These are phyloP conservation scores for Dendrocopos noguchii DNA, from an alignment of 2,113 vertebrate species.

Conservation along the genomic window DNA sequence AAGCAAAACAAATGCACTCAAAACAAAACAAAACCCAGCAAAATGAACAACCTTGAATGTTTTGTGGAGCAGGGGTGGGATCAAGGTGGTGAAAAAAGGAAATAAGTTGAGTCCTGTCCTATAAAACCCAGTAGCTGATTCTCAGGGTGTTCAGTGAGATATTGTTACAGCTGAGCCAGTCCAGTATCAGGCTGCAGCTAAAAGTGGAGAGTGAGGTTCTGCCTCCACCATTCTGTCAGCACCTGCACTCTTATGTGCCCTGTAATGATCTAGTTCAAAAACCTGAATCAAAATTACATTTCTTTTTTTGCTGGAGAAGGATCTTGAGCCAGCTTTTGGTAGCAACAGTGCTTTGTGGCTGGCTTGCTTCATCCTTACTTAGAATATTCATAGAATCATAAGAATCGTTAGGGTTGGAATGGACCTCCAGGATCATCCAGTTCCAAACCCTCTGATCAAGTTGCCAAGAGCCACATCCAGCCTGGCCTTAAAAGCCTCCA, in stretches of 20 bases:
- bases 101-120: neutral
- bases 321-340: neutral
- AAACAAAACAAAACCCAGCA: no score
- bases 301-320: neutral
- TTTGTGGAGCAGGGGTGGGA: conserved; percentile 1
- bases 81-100: neutral
- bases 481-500: no score
- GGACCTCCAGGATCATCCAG: no score
- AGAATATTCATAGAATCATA: neutral
- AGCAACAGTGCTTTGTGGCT: neutral
- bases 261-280: neutral
- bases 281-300: neutral
- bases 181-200: neutral
- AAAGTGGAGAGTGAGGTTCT: neutral
- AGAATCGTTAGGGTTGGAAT: no score
- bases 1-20: no score
- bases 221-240: neutral
- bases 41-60: neutral
- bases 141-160: neutral
- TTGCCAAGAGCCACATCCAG: no score
- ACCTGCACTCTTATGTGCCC: accelerated
- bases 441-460: no score
- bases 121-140: neutral
- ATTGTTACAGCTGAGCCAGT: neutral
- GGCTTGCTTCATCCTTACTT: neutral